phyloP scores from a whole-genome alignment of 2,888 invertebrate species.

The Pheosia gnoma region DNA sequence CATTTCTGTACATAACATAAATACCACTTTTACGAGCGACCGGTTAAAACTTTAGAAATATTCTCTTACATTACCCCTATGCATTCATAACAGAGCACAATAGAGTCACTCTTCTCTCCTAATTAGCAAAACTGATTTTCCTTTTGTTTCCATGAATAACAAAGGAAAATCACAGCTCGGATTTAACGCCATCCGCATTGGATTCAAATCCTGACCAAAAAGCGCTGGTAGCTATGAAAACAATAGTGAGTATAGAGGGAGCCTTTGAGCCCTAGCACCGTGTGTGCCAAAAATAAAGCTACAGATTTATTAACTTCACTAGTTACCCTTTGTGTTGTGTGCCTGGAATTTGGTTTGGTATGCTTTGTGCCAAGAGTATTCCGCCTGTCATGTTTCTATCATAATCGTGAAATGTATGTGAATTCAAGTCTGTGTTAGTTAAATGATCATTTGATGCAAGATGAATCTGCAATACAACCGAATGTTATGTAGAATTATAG shows the following conservation, averaged over 20 bases:
- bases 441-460: no score
- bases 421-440: background rate
- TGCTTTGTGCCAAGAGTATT: constrained; percentile 17
- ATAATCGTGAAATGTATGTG: background rate
- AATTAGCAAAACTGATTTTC: constrained; percentile 34
- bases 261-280: constrained; percentile 10
- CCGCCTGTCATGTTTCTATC: background rate
- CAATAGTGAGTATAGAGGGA: background rate
- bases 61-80: constrained; percentile 10
- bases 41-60: background rate
- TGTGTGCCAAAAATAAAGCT: constrained; percentile 17
- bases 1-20: no score
- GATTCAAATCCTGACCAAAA: constrained; percentile 11
- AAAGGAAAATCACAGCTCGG: constrained; percentile 14
- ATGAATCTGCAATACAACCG: no score
- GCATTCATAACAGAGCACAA: constrained; percentile 22
- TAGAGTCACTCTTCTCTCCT: constrained; percentile 18
- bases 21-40: background rate
- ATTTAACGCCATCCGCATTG: constrained; percentile 11
- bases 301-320: constrained; percentile 20
- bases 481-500: no score
- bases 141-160: constrained; percentile 17
- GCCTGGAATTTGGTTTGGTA: constrained; percentile 21
- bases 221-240: background rate
- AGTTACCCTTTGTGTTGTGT: constrained; percentile 18